phyloP scores from a whole-genome alignment of 2,113 vertebrate genomes.

The Seriola quinqueradiata region DNA sequence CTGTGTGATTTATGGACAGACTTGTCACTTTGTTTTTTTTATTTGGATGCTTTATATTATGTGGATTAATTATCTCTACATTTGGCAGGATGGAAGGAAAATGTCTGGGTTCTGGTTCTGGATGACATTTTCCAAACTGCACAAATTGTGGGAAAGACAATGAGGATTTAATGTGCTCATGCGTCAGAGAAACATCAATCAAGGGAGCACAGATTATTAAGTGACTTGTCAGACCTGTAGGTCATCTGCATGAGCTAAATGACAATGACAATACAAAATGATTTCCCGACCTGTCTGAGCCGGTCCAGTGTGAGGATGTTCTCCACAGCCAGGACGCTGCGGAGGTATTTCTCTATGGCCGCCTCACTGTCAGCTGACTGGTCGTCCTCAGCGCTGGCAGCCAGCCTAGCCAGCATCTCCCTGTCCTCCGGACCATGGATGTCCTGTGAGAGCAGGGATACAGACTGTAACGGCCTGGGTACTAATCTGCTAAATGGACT shows the following conservation, averaged over 20 bases:
- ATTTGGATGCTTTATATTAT: not conserved
- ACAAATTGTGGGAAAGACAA: not conserved
- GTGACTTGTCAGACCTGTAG: not conserved
- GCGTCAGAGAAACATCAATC: not conserved
- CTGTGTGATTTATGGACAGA: not conserved
- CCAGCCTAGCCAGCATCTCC: constrained; percentile 92
- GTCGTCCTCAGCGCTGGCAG: constrained; percentile 89
- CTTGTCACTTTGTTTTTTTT: not conserved
- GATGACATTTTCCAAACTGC: constrained; percentile 8
- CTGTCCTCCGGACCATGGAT: constrained; percentile 95
- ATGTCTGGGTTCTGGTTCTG: not conserved
- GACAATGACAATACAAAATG: not conserved
- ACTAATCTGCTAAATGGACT: not conserved
- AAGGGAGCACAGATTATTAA: not conserved
- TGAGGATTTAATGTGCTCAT: constrained; percentile 8
- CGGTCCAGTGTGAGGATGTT: constrained; percentile 95
- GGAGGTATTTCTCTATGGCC: constrained; percentile 93
- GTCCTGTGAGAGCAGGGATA: constrained; percentile 82
- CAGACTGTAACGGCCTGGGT: not conserved
- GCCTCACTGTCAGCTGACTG: constrained; percentile 92
- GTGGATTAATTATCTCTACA: not conserved
- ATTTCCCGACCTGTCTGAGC: constrained; percentile 90
- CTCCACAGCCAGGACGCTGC: constrained; percentile 94
- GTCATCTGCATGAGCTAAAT: not conserved
- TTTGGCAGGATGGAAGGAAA: not conserved